Base-by-base conservation (phyloP, 2,797 vertebrate species). In the Enteromius anoplus region DNA sequence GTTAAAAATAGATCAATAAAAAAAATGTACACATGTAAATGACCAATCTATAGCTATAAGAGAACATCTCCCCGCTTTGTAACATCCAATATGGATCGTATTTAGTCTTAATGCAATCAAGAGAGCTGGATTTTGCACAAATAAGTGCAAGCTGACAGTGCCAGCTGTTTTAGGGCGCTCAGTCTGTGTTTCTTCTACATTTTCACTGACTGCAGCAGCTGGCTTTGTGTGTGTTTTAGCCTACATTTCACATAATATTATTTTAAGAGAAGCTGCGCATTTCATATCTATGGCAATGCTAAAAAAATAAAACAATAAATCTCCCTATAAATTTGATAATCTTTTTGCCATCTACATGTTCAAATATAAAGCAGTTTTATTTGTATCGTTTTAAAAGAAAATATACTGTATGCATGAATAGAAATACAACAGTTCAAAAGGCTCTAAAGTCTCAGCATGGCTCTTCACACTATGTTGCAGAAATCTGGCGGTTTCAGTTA, bases 351-450 rank as follows among this genome's bases (percentile, higher is more conserved):
- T 78, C 60, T 65, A 42, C 17, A 34, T n/a, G 5, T 47, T 32
- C 32, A 78, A 47, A 78, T 40, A 53, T 15, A 37, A 66, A 79
- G n/a, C 34, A 26, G 49, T 42, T 80, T 66, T 51, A 45, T 77
- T 51, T 29, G 5, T 29, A 55, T 29, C 34, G 42, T 69, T 40
- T 21, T 14, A 14, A 21, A 15, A 42, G 40, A 42, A 78, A 29
- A 26, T 70, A 11, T 64, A 64, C 1, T 4, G 49, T 17, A 14
- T n/a, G 40, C 17, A 62, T 32, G 8, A 23, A 66, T 19, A 3
- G 40, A 65, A 49, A 40, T 66, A 66, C 45, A 82, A 8, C 32
- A 64, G 58, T 37, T 62, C 29, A 73, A 70, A 80, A 60, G 37
- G n/a, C 72, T 40, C 11, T 15, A 75, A 55, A 75, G 32, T 75